These are phyloP conservation scores for Dermolepida albohirtum DNA, from an alignment of 2,888 invertebrate genomes.

Conservation along the genomic window DNA sequence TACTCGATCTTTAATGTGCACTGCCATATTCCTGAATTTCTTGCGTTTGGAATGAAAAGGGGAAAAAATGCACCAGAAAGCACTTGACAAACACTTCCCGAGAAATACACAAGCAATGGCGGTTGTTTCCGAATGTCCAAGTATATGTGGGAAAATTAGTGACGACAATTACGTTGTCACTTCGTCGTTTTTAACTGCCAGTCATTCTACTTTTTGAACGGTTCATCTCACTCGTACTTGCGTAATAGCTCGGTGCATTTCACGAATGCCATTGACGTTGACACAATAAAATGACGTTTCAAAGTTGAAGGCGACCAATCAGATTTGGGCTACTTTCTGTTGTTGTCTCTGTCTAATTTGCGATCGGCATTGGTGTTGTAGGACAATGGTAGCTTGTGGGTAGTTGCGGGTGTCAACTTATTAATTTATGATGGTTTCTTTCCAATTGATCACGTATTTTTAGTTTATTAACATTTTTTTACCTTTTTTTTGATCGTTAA, in stretches of 20 bases:
- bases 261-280: slow-evolving; percentile 2
- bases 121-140: neutral
- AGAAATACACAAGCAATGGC: slow-evolving; percentile 10
- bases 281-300: neutral
- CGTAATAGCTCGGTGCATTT: neutral
- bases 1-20: slow-evolving; percentile 68
- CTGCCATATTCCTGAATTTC: slow-evolving; percentile 56
- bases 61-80: slow-evolving; percentile 6
- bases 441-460: no score
- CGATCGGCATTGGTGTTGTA: no score
- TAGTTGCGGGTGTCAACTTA: no score
- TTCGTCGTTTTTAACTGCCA: slow-evolving; percentile 21
- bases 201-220: neutral
- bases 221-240: no score
- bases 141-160: slow-evolving; percentile 12
- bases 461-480: no score
- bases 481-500: no score
- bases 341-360: no score
- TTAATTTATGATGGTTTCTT: no score
- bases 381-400: no score
- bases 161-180: slow-evolving; percentile 33
- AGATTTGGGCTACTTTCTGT: no score
- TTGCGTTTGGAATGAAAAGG: neutral
- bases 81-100: neutral
- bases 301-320: no score